Conservation (phyloP, 2,113 vertebrate genomes). For the Indicator indicator region DNA sequence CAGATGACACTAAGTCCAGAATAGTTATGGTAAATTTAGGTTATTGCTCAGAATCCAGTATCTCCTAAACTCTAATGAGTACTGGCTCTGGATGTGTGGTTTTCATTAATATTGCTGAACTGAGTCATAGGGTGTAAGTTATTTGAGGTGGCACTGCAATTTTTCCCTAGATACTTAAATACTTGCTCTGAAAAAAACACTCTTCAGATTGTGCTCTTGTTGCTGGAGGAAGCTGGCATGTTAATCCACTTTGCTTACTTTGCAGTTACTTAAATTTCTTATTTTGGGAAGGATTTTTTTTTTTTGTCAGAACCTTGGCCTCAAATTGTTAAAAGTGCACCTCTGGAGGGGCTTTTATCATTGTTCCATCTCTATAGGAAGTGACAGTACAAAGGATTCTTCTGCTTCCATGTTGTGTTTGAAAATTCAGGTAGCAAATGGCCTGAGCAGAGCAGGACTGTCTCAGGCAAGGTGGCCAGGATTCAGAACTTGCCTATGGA, state of each 20-base stretch:
- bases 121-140: slow-evolving; percentile 33
- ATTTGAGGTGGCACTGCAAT: slow-evolving; percentile 11
- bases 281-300: slow-evolving; percentile 2
- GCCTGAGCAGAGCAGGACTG: background rate
- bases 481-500: background rate
- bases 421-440: background rate
- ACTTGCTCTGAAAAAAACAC: background rate
- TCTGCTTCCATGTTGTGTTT: background rate
- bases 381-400: background rate
- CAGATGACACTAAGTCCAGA: background rate
- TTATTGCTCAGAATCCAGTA: background rate
- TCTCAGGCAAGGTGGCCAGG: background rate
- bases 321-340: background rate
- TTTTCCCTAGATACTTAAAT: slow-evolving; percentile 25
- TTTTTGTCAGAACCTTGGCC: slow-evolving; percentile 2
- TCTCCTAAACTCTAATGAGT: background rate
- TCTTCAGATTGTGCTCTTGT: background rate
- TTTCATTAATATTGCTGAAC: slow-evolving; percentile 47
- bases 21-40: background rate
- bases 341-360: slow-evolving; percentile 35
- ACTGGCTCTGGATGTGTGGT: background rate
- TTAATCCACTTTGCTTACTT: slow-evolving; percentile 46
- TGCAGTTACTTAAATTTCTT: slow-evolving; percentile 56
- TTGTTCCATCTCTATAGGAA: background rate
- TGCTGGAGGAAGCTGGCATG: slow-evolving; percentile 17